Evolutionary conservation across 2,888 invertebrate genomes (phyloP), one percentile per base, ranked within the genome.

Genomic region (Nymphalis urticae): DNA sequence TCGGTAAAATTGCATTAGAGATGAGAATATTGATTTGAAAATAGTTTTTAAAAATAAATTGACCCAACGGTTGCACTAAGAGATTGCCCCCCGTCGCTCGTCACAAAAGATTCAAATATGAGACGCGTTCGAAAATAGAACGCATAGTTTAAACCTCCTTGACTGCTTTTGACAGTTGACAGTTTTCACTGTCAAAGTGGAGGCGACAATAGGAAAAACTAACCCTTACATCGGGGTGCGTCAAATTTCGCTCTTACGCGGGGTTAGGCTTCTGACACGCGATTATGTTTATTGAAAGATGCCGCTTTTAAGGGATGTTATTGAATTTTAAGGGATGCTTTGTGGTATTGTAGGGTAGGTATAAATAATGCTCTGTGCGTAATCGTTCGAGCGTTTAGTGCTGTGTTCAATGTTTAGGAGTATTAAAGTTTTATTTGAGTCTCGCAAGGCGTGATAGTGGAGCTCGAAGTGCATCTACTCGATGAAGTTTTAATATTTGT

Each of bases 161-260:
- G 83, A 83, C 89, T 91, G 92, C 86, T 83, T 92, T 89, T 92
- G 92, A 92, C 92, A 91, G 92, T 92, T 92, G 91, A 91, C 92
- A 91, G 91, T 90, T 89, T 89, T 87, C 88, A 81, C 86, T 89
- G 90, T 89, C 88, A 86, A 85, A 85, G 80, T 73, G 79, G 75
- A 79, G 81, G 80, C 79, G 83, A 90, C 90, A 89, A 89, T 88
- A 78, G 87, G 85, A 67, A 67, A 63, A 67, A 67, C 66, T 67
- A 67, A 67, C 66, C 66, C 85, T 85, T 89, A 88, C 88, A 88
- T 79, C 80, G 86, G 88, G 91, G 90, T 88, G 87, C 86, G 90
- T 90, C 89, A 88, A 80, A 81, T 82, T 84, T 85, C 81, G 74
- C 80, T 78, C 78, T 72, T 73, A 69, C 73, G 65, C 70, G 80